Conservation (phyloP, 2,797 vertebrate genomes). For the Syndactyla subalaris region DNA sequence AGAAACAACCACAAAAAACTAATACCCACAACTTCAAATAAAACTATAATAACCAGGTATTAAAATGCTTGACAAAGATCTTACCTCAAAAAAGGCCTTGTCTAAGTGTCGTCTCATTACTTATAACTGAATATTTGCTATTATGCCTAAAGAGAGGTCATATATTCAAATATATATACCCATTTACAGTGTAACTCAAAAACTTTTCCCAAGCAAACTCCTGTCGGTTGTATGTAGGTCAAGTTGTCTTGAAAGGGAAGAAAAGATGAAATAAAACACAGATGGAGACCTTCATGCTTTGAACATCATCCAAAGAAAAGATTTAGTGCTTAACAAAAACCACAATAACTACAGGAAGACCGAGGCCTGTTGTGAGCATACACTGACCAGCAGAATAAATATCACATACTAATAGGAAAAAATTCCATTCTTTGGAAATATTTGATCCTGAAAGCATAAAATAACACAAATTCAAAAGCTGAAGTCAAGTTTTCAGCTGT, state of each 20-base stretch:
- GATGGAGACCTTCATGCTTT: neutral
- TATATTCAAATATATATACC: neutral
- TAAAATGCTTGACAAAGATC: neutral
- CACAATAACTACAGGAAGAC: neutral
- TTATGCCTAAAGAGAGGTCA: neutral
- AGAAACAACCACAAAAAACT: rapidly evolving
- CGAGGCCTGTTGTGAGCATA: neutral
- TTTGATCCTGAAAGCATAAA: neutral
- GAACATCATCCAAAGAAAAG: neutral
- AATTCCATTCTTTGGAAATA: neutral
- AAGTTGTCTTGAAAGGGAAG: neutral
- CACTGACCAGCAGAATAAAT: neutral
- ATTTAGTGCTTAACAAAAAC: neutral
- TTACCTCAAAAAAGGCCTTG: neutral
- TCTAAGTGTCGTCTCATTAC: neutral
- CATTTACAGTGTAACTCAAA: neutral
- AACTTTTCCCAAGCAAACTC: neutral
- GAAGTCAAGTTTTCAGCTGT: neutral
- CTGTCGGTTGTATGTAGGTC: neutral
- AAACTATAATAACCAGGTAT: neutral
- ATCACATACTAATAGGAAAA: neutral
- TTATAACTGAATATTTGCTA: neutral
- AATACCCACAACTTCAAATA: neutral
- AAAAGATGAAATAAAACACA: neutral
- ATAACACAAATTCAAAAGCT: neutral